phyloP scores from a whole-genome alignment of 1,140 invertebrate genomes.

The Anastrepha ludens region DNA sequence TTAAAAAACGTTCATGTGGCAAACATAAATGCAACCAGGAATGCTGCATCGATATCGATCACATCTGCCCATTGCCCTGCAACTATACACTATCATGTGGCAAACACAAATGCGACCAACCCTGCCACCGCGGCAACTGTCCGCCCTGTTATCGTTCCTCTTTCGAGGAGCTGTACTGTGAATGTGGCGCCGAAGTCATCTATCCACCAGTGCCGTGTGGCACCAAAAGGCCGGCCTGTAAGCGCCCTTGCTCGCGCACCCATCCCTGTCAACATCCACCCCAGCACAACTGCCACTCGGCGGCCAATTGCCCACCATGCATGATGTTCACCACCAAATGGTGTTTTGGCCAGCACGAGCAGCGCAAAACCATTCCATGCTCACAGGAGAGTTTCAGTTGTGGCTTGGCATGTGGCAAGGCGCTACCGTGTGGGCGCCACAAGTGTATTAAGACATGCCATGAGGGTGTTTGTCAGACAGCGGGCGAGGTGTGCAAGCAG shows the following conservation, averaged over 20 bases:
- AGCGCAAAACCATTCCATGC: conserved; percentile 91
- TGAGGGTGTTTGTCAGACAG: conserved; percentile 78
- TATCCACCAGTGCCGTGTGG: conserved; percentile 95
- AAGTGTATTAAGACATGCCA: conserved; percentile 86
- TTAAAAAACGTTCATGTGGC: conserved; percentile 87
- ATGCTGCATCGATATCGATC: conserved; percentile 91
- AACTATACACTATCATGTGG: conserved; percentile 88
- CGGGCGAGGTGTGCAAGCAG: conserved; percentile 80
- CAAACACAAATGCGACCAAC: conserved; percentile 89
- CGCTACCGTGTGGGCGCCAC: conserved; percentile 86
- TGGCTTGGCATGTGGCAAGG: conserved; percentile 88
- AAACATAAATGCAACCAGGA: conserved; percentile 91
- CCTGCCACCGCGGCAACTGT: conserved; percentile 93
- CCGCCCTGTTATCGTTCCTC: conserved; percentile 87
- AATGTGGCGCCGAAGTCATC: conserved; percentile 90
- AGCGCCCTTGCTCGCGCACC: conserved; percentile 82
- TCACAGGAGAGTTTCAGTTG: conserved; percentile 92
- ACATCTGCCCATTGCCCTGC: conserved; percentile 89
- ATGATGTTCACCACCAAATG: conserved; percentile 90
- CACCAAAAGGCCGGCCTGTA: conserved; percentile 87
- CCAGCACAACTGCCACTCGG: conserved; percentile 79
- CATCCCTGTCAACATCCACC: conserved; percentile 89
- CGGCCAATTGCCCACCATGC: conserved; percentile 91
- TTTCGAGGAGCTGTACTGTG: conserved; percentile 94
- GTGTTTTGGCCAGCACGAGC: conserved; percentile 93